Base-by-base conservation (phyloP, 2,888 invertebrate species). In the Andrena minutula region DNA sequence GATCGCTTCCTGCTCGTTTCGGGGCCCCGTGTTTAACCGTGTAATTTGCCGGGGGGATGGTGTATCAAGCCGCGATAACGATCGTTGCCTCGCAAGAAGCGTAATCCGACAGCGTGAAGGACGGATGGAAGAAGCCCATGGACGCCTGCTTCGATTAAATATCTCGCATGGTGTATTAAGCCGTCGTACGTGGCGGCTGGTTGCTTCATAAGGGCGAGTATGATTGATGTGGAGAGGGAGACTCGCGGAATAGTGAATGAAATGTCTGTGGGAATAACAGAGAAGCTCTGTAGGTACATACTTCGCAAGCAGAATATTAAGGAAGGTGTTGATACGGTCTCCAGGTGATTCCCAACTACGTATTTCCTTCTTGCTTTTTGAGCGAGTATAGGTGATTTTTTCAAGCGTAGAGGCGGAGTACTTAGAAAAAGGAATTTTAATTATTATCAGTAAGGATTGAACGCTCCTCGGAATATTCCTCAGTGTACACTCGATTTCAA, bases 21-120 rank as follows among this genome's bases (percentile, higher is more conserved):
- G 68, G 26, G 60, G 56, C 56, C 53, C 47, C 72, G 74, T 79
- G 75, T 83, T 82, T 87, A 82, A 82, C 77, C 74, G 75, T 83
- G 75, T 83, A 88, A 88, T 86, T 86, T 86, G 81, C 68, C 63
- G 63, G 60, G 77, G 72, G 70, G 79, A 56, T 51, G 58, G 65
- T 41, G 41, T 80, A 83, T 85, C 75, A 49, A 61, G 32, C 23
- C 53, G 20, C 56, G 86, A 80, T 88, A 85, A 78, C 58, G 68
- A 88, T 87, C 81, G 72, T 28, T 28, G 26, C 70, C 61, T 83
- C 58, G 49, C 64, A 63, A 81, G 77, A 66, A 75, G 76, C 41
- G 63, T 77, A 71, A 88, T 79, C 56, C 74, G 61, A 32, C 53
- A 58, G 64, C 68, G 32, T 12, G 47, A 70, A 53, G 61, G 65